Evolutionary conservation across 2,888 invertebrate species (phyloP), one percentile per base, ranked within the genome.

Genomic region (Eupithecia exiguata): DNA sequence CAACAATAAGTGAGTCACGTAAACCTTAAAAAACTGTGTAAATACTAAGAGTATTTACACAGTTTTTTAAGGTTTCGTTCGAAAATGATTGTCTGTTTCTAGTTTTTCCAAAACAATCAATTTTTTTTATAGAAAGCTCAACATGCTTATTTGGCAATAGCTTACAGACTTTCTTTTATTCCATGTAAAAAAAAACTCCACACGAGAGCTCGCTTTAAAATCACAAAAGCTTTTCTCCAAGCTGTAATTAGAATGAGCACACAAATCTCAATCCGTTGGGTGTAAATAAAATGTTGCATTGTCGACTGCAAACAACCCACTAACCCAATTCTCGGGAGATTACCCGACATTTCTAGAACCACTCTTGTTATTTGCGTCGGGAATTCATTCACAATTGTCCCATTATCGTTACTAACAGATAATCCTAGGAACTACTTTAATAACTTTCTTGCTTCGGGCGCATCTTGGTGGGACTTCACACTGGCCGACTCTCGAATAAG

Each of bases 261-360:
- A 75, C 70, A 72, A 70, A 70, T 75, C 69, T 67, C 71, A 69
- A 75, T 68, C 68, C 36, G 25, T 63, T 72, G 68, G 58, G 62
- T 49, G 75, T 75, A 75, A 75, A 75, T 75, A 75, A 72, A 75
- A 72, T 72, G 75, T 70, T 72, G 75, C 72, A 75, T 75, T 72
- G 72, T 75, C 65, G 68, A 65, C 72, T 72, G 72, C 72, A 75
- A 75, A 75, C 70, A 75, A 61, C 68, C 70, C 46, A 75, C 70
- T 75, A 72, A 75, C 75, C 75, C 72, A 75, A 67, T 75, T 75
- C 75, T 63, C 75, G 68, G 74, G 72, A 75, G 72, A 72, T 75
- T 72, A 75, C 70, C 68, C 68, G 63, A 75, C 70, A 35, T 38
- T 72, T 72, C 69, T 72, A 72, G 72, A 63, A 72, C 35, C 63